Base-by-base conservation (phyloP, 1,140 invertebrate genomes). In the Tenebrio molitor region DNA sequence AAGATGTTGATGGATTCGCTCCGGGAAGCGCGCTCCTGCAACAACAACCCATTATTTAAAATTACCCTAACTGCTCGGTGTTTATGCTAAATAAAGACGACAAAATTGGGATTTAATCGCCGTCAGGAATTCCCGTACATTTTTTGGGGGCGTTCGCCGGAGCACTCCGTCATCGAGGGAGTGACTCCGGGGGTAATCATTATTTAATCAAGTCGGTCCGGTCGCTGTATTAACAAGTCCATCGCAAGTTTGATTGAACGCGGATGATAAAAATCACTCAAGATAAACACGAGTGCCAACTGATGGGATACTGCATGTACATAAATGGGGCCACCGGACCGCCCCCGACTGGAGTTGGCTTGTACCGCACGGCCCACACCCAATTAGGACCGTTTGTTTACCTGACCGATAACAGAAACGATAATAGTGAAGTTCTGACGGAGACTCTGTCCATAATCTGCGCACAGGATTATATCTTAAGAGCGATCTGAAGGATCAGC, bases 371-470 rank as follows among this genome's bases (percentile, higher is more conserved):
- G 41, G 39, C 64, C 64, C 36, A 41, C 42, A 21, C 8, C 25
- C 42, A 69, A 69, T 69, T 69, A 69, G 44, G 14, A 5, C 7
- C 33, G 41, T 69, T 69, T 69, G 42, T 69, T 36, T 69, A 44
- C 33, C 62, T 16, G 17, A 50, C 42, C 67, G 67, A 69, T 69
- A 50, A 53, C 67, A 58, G 23, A 41, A 34, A 50, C 25, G 65
- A 69, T 69, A 58, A 69, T 58, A 69, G 12, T 46, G 66, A 53
- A 65, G 63, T n/a, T n/a, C n/a, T n/a, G n/a, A n/a, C n/a, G n/a
- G n/a, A n/a, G n/a, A n/a, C n/a, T n/a, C n/a, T n/a, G n/a, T n/a
- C n/a, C 58, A 21, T 63, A 29, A 1, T 63, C 34, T 15, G 19
- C 29, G 25, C 25, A 29, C 19, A 8, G 19, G 15, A 44, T 16